Conservation (phyloP, 2,113 vertebrate species). For the Scophthalmus maximus region DNA sequence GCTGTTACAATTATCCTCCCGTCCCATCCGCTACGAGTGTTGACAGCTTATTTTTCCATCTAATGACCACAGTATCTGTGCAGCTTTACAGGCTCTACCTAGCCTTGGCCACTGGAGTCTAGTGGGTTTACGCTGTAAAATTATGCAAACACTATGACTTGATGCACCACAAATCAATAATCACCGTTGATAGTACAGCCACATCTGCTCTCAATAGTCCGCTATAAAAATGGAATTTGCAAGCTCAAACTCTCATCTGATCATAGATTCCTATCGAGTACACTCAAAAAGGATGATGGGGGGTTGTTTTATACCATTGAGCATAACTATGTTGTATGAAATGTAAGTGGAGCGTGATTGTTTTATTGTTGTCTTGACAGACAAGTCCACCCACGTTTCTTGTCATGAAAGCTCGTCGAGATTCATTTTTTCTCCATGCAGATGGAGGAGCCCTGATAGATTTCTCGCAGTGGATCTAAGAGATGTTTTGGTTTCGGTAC, state of each 20-base stretch:
- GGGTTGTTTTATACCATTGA: background rate
- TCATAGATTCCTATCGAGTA: background rate
- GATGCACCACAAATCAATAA: slow-evolving; percentile 35
- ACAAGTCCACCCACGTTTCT: too few relatives aligned
- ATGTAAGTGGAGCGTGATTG: background rate
- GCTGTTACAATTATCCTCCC: slow-evolving; percentile 36
- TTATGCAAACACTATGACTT: slow-evolving; percentile 13
- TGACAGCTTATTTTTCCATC: slow-evolving; percentile 43
- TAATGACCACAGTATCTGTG: slow-evolving; percentile 34
- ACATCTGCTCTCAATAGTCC: slow-evolving; percentile 27
- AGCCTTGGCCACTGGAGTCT: background rate
- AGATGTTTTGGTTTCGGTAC: background rate
- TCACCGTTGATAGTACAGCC: slow-evolving; percentile 2
- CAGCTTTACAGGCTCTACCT: background rate
- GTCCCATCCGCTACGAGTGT: slow-evolving; percentile 27
- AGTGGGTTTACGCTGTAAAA: slow-evolving; percentile 29
- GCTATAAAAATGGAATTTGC: background rate
- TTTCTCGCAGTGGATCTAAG: slow-evolving; percentile 22
- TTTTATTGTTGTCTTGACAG: background rate
- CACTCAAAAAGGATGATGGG: background rate
- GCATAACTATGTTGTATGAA: background rate
- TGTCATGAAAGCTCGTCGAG: slow-evolving; percentile 26
- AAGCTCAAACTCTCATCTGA: background rate
- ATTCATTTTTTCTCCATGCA: slow-evolving; percentile 33
- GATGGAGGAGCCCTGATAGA: slow-evolving; percentile 24